Evolutionary conservation across 2,113 vertebrate species (phyloP).

Genomic region (Pseudonaja textilis): DNA sequence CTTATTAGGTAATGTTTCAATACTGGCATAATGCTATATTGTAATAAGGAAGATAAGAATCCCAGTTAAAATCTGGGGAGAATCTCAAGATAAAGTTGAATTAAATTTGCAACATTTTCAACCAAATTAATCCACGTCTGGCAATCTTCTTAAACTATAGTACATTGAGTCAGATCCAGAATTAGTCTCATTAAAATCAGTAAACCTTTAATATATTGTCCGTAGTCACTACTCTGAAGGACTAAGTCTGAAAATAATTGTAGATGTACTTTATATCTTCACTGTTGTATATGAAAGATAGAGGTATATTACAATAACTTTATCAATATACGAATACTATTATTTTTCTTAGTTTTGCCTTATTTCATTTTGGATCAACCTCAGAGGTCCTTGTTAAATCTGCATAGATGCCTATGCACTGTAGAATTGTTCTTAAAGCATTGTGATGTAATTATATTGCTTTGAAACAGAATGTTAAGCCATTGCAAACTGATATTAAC

Average conservation of each 20-base stretch:
- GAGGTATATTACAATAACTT: not conserved
- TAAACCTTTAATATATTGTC: not conserved
- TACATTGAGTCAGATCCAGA: not conserved
- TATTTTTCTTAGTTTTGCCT: not conserved
- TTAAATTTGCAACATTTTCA: not conserved
- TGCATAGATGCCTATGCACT: not conserved
- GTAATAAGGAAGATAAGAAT: not conserved
- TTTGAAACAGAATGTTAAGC: slow-evolving; percentile 15
- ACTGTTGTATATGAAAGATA: not conserved
- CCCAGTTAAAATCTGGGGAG: not conserved
- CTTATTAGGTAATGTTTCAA: not conserved
- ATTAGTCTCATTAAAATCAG: not conserved
- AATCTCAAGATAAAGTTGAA: not conserved
- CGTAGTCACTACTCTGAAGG: not conserved
- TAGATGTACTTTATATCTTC: not conserved
- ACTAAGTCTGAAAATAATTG: not conserved
- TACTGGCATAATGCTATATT: not conserved
- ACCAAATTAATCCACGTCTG: not conserved
- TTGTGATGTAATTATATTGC: not conserved
- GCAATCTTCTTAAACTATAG: not conserved
- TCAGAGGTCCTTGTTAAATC: not conserved
- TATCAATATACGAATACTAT: not conserved
- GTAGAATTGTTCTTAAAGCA: not conserved
- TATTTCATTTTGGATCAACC: not conserved
- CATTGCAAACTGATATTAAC: not conserved